Percentiles rank a stretch among this genome's conserved stretches.
Conservation (phyloP, 2,113 vertebrate genomes). For the Myxocyprinus asiaticus region DNA sequence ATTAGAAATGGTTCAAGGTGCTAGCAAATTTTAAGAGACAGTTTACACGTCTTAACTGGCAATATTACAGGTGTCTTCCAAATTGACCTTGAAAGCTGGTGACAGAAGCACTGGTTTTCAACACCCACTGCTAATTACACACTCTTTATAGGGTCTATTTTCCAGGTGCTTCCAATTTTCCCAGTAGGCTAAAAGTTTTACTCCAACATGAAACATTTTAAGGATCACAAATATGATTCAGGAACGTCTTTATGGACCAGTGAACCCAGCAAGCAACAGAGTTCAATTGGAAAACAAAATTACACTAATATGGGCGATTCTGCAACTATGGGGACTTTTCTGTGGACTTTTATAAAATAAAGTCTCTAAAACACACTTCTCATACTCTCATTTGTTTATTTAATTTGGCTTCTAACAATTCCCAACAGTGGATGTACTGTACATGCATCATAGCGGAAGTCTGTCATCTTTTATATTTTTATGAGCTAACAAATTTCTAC, state of each 20-base stretch:
- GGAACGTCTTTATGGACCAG: background rate
- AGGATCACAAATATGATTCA: background rate
- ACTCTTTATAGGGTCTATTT: background rate
- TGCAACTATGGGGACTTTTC: no score
- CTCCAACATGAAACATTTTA: background rate
- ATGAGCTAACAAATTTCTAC: no score
- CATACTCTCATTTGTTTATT: no score
- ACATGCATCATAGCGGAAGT: no score
- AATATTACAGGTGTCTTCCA: background rate
- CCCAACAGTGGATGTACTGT: no score
- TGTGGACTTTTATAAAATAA: no score
- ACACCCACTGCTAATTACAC: slow-evolving; percentile 12
- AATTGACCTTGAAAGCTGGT: background rate
- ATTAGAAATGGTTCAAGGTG: background rate
- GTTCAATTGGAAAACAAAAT: background rate
- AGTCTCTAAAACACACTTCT: no score
- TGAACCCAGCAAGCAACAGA: background rate
- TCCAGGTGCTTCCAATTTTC: slow-evolving; percentile 15
- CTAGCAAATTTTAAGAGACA: background rate
- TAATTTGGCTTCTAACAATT: no score
- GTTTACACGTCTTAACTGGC: background rate
- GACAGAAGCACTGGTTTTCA: background rate
- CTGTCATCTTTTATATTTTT: no score
- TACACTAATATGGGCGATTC: background rate
- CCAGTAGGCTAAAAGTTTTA: background rate